phyloP scores from a whole-genome alignment of 2,888 invertebrate genomes.

The Dynastes hyllus region DNA sequence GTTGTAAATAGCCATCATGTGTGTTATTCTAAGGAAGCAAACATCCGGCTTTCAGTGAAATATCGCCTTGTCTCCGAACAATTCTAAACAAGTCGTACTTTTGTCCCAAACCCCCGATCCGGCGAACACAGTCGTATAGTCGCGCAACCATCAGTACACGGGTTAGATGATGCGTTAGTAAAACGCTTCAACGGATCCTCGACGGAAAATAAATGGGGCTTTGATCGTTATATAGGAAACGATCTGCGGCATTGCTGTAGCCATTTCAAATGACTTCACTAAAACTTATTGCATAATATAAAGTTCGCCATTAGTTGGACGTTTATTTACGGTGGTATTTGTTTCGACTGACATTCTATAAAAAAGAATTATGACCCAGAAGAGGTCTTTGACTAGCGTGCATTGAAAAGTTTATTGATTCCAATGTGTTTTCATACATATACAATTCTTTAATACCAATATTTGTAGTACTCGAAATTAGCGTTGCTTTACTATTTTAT shows the following conservation, averaged over 20 bases:
- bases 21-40: constrained; percentile 71
- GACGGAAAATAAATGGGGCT: constrained; percentile 69
- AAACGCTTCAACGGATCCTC: constrained; percentile 68
- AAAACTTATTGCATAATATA: constrained; percentile 66
- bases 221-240: constrained; percentile 68
- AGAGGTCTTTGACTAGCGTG: not conserved
- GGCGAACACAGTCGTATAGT: no score
- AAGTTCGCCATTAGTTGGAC: constrained; percentile 61
- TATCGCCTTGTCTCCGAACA: constrained; percentile 70
- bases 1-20: constrained; percentile 68
- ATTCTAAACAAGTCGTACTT: constrained; percentile 70
- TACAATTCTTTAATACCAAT: no score
- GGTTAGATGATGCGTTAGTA: constrained; percentile 69
- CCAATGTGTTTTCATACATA: not conserved
- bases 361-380: constrained; percentile 5
- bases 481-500: no score
- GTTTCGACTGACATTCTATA: constrained; percentile 26
- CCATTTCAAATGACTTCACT: constrained; percentile 56
- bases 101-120: constrained; percentile 64
- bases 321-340: constrained; percentile 61
- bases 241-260: constrained; percentile 52
- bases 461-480: no score
- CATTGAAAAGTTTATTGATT: not conserved
- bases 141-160: constrained; percentile 43
- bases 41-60: constrained; percentile 71